Conservation (phyloP, 2,888 invertebrate species). For the Drosophila borborema region DNA sequence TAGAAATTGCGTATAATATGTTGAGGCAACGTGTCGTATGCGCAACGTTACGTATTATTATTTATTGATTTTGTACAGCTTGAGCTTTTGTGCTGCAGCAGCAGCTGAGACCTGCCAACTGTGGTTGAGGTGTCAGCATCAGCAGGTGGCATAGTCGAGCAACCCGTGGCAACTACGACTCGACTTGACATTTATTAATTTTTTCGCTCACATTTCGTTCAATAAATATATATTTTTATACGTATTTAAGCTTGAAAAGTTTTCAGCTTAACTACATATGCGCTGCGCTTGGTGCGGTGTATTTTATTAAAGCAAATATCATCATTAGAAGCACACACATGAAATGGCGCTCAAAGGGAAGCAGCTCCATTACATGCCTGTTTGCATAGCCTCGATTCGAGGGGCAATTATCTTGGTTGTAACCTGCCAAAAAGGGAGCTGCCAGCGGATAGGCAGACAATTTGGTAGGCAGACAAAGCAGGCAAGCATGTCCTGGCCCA, state of each 20-base stretch:
- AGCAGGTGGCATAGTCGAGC: constrained; percentile 45
- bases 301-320: constrained; percentile 58
- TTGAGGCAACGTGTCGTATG: constrained; percentile 30
- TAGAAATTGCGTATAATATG: background rate
- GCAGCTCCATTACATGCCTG: constrained; percentile 74
- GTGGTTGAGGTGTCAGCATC: constrained; percentile 28
- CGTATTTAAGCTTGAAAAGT: background rate
- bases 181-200: constrained; percentile 72
- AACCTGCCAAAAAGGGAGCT: constrained; percentile 59
- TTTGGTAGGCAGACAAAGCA: constrained; percentile 50
- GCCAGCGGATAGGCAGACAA: constrained; percentile 43
- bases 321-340: constrained; percentile 65
- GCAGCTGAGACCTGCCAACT: constrained; percentile 21
- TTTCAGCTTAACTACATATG: constrained; percentile 18
- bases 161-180: constrained; percentile 19
- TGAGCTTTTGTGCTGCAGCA: background rate
- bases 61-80: constrained; percentile 46
- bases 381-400: constrained; percentile 80
- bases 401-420: constrained; percentile 76
- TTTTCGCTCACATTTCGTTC: constrained; percentile 12
- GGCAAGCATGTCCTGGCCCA: constrained; percentile 25
- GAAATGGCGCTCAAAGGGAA: constrained; percentile 62
- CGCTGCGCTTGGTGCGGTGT: constrained; percentile 18
- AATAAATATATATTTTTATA: background rate
- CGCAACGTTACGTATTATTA: constrained; percentile 47